Conservation (phyloP, 2,888 invertebrate genomes). For the Tenthredo notha region DNA sequence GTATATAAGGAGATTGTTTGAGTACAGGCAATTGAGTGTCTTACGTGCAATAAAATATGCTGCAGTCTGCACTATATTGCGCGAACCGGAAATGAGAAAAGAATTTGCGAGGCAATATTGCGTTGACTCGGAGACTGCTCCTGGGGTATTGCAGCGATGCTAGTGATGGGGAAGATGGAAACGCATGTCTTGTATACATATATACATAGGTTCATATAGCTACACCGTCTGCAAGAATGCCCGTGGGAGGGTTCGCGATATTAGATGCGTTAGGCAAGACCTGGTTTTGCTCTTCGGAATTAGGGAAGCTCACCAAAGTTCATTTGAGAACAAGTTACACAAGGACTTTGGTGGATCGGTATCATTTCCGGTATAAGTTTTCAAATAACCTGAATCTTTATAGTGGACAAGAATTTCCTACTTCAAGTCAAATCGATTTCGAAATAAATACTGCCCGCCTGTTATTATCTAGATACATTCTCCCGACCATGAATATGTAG, state of each 20-base stretch:
- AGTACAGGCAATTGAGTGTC: slow-evolving; percentile 13
- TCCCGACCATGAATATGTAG: background rate
- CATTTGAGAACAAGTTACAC: slow-evolving; percentile 15
- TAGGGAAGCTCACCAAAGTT: slow-evolving; percentile 14
- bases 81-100: slow-evolving; percentile 54
- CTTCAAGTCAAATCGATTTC: background rate
- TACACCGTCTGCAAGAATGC: slow-evolving; percentile 41
- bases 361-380: background rate
- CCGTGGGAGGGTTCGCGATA: slow-evolving; percentile 29
- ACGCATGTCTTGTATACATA: slow-evolving; percentile 34
- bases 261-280: slow-evolving; percentile 35
- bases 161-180: slow-evolving; percentile 25
- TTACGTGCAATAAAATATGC: slow-evolving; percentile 51
- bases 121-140: slow-evolving; percentile 34
- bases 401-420: background rate
- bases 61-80: slow-evolving; percentile 38
- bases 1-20: slow-evolving; percentile 3
- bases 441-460: background rate
- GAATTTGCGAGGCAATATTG: slow-evolving; percentile 54
- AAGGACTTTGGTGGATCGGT: background rate
- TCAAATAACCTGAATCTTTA: background rate
- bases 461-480: background rate
- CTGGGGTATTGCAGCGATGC: slow-evolving; percentile 32
- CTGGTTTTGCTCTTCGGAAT: background rate
- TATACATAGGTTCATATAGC: slow-evolving; percentile 1